Conservation (phyloP, 2,113 vertebrate genomes). For the Eubucco bourcierii region DNA sequence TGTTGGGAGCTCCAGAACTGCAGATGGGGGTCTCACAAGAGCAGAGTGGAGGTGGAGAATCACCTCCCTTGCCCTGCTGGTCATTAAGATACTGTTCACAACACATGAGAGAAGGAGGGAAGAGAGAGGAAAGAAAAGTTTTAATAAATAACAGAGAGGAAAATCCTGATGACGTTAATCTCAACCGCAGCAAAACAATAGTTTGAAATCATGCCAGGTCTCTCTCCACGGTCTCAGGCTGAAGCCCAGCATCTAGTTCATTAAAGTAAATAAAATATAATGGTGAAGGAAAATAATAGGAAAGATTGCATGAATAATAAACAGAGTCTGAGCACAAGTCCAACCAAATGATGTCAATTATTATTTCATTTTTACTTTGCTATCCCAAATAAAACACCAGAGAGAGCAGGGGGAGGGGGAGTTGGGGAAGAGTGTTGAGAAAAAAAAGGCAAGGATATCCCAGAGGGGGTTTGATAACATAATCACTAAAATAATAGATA, state of each 20-base stretch:
- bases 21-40: no score
- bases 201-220: not conserved
- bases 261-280: constrained; percentile 60
- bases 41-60: no score
- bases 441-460: constrained; percentile 22
- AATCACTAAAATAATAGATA: constrained; percentile 59
- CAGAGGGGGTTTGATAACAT: constrained; percentile 55
- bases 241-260: not conserved
- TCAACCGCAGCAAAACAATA: constrained; percentile 48
- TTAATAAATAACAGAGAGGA: constrained; percentile 52
- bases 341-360: constrained; percentile 55
- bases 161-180: constrained; percentile 28
- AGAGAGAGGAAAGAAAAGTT: not conserved
- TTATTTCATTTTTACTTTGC: constrained; percentile 58
- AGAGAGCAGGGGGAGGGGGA: not conserved
- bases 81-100: constrained; percentile 14
- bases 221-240: not conserved
- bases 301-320: constrained; percentile 45
- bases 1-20: no score
- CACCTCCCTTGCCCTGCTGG: not conserved
- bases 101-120: not conserved
- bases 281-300: constrained; percentile 38
- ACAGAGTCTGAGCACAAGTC: constrained; percentile 48
- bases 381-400: constrained; percentile 36
- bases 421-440: not conserved